Base-by-base conservation (phyloP, 2,797 vertebrate genomes). In the Falco rusticolus region DNA sequence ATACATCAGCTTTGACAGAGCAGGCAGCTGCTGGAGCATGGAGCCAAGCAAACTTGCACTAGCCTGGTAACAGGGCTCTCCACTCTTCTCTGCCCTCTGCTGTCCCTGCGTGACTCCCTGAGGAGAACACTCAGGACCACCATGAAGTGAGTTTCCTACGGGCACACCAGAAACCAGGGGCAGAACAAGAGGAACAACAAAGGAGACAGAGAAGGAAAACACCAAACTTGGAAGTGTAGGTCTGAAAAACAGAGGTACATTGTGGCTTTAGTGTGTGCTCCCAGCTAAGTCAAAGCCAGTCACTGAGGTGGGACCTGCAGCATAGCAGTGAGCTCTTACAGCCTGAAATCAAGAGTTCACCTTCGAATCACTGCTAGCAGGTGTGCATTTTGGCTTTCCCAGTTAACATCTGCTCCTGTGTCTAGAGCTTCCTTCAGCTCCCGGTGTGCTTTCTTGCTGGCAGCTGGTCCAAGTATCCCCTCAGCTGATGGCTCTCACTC, bases 361-460 rank as follows among this genome's bases (percentile, higher is more conserved):
- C 98, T 99, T 99, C 31, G 98, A 39, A 99, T 97, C 19, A 97
- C 99, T 3, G 99, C 98, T 34, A 99, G 96, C 21, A 99, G 98
- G 59, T 98, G 94, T 18, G 99, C 98, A 0, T 98, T 97, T 87
- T 98, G 97, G 20, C 68, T 85, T 14, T 97, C 96, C 93, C 98
- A 41, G 69, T 98, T 97, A 76, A 99, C 98, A 3, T 96, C 41
- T 39, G 59, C 57, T 48, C 98, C 98, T 1, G 90, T 78, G 91
- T 98, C 98, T 16, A 99, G 98, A 82, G 98, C 97, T 63, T 98
- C 98, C 72, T 98, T 98, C 85, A 99, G 92, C 70, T 98, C 97
- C 76, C 91, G 98, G 80, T 98, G 98, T 87, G 97, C 98, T 92
- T 98, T 99, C 90, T 47, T 98, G 70, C 98, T 99, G 94, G 98